Percentiles rank a stretch among this genome's conserved stretches.
phyloP scores from a whole-genome alignment of 2,888 invertebrate species.

The Subacronicta megacephala region DNA sequence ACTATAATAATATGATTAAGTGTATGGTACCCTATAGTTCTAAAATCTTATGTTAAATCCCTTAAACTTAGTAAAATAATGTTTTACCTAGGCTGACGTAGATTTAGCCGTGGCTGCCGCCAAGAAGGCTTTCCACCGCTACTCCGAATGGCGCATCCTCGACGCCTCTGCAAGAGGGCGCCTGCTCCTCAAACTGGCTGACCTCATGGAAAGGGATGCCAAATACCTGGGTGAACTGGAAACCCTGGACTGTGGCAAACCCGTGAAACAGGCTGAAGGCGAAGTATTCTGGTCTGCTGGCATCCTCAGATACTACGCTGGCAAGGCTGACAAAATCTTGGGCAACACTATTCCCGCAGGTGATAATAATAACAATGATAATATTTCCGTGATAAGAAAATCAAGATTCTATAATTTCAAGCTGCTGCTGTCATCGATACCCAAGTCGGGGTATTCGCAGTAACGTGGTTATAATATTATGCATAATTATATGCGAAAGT shows the following conservation, averaged over 20 bases:
- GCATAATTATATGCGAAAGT: no score
- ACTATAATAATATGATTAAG: no score
- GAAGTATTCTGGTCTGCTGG: constrained; percentile 91
- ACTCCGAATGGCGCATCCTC: constrained; percentile 93
- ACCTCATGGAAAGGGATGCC: constrained; percentile 93
- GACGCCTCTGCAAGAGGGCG: constrained; percentile 94
- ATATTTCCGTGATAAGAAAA: not conserved
- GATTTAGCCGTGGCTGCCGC: constrained; percentile 95
- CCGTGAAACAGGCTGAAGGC: constrained; percentile 91
- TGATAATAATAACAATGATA: no score
- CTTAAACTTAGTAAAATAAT: no score
- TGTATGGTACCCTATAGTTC: no score
- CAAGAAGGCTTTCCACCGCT: constrained; percentile 92
- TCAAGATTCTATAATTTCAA: no score
- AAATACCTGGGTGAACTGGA: constrained; percentile 94
- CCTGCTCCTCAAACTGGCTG: constrained; percentile 92
- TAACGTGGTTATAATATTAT: no score
- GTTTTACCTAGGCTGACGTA: constrained; percentile 92
- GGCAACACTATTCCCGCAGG: constrained; percentile 93
- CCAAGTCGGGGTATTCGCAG: no score
- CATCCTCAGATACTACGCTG: constrained; percentile 95
- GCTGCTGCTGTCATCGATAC: no score
- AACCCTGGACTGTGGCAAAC: constrained; percentile 98
- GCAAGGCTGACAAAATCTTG: constrained; percentile 97
- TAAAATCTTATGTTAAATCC: no score